Evolutionary conservation across 2,797 vertebrate genomes (phyloP).

Genomic region (Clarias laeviceps): DNA sequence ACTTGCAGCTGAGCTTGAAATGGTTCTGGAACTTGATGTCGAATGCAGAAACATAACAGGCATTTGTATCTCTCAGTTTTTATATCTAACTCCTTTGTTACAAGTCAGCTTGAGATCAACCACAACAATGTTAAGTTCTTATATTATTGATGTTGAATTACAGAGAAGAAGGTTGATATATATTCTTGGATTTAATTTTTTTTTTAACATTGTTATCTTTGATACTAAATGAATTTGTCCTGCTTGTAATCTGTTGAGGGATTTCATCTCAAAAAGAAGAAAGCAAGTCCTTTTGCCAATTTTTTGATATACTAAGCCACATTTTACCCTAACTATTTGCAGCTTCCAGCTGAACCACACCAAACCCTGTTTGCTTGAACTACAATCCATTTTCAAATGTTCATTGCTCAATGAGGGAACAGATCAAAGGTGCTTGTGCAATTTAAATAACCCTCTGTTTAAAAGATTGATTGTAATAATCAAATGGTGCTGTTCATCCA

Average conservation of each 20-base stretch:
- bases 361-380: constrained; percentile 4
- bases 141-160: neutral
- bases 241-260: constrained; percentile 26
- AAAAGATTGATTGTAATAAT: constrained; percentile 5
- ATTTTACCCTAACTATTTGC: constrained; percentile 22
- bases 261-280: constrained; percentile 26
- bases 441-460: neutral
- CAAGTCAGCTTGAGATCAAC: neutral
- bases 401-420: constrained; percentile 10
- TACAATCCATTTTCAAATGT: neutral
- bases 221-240: constrained; percentile 20
- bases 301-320: constrained; percentile 31
- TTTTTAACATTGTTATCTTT: neutral
- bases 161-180: neutral
- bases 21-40: too few relatives aligned
- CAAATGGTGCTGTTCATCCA: constrained; percentile 8
- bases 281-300: neutral
- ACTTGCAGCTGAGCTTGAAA: too few relatives aligned
- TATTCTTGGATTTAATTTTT: neutral
- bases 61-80: neutral
- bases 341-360: constrained; percentile 24
- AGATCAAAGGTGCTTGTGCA: constrained; percentile 19
- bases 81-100: neutral
- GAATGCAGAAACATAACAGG: neutral
- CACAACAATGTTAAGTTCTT: neutral